Evolutionary conservation across 2,113 vertebrate genomes (phyloP), one percentile per base, ranked within the genome.

Genomic region (Entomyzon cyanotis): DNA sequence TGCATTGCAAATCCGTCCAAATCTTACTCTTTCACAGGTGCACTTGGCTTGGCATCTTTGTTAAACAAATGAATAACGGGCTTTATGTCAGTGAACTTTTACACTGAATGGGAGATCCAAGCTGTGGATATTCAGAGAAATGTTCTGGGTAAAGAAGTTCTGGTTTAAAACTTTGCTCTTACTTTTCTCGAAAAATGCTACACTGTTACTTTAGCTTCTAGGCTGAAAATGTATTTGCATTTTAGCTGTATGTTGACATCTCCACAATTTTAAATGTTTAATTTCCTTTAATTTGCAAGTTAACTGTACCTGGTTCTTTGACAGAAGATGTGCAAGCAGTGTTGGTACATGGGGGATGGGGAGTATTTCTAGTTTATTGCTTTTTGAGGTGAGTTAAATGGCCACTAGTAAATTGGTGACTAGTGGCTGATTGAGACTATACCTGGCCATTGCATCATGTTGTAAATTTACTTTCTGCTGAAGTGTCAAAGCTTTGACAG

Each of bases 401-500:
- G 44, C 65, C 85, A 75, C 53, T 59, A 73, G 63, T 90, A 80
- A 95, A 91, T 93, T 78, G 94, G 85, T 87, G 62, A 69, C 62
- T 70, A 46, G 71, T 89, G 73, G 23, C 75, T 73, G 77, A 77
- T 50, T 80, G 78, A 77, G 93, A 31, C 82, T 94, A 90, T 79
- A 87, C 91, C 89, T 93, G 94, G 58, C 79, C 1, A 7, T 90
- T 95, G 93, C 93, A 95, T 92, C 87, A 15, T 76, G 46, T 68
- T 3, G 49, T 79, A 95, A 89, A 93, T 96, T 96, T 95, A 95
- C 95, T 94, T 94, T 96, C 94, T 96, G 95, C 90, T 97, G 94
- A 96, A 92, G 92, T 97, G 96, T 94, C 95, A 96, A 96, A 95
- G 85, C 88, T 93, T 90, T 95, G 93, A 89, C 95, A 94, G 97